phyloP scores from a whole-genome alignment of 2,888 invertebrate genomes.

The Troilus luridus region DNA sequence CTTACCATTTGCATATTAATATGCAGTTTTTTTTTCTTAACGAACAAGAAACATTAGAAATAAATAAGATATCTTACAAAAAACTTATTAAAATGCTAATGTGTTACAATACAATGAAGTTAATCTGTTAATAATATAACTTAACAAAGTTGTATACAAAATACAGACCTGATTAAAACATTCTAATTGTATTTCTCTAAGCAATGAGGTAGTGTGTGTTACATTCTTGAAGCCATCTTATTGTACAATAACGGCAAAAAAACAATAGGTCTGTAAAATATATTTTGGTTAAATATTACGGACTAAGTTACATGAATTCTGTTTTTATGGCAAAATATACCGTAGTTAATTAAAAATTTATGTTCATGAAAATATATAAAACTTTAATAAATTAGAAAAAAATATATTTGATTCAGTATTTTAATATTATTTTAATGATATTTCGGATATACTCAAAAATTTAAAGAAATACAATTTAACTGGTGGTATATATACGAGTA shows the following conservation, averaged over 20 bases:
- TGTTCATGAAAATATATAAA: not conserved
- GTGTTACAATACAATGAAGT: not conserved
- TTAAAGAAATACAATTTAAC: not conserved
- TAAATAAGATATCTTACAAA: not conserved
- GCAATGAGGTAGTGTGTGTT: constrained; percentile 10
- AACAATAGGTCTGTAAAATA: not conserved
- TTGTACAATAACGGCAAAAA: not conserved
- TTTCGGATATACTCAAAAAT: not conserved
- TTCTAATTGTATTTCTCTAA: not conserved
- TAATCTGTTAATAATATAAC: not conserved
- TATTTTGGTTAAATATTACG: not conserved
- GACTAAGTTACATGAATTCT: not conserved
- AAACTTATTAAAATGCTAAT: not conserved
- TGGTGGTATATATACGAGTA: not conserved
- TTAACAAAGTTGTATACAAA: not conserved
- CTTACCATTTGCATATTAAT: not conserved
- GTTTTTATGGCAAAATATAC: not conserved
- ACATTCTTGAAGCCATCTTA: not conserved
- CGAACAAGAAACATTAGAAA: not conserved
- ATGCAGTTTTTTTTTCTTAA: not conserved
- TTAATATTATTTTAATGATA: not conserved
- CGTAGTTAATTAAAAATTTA: not conserved
- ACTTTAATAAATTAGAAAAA: not conserved
- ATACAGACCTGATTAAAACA: not conserved
- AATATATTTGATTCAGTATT: not conserved